Base-by-base conservation (phyloP, 2,888 invertebrate genomes). In the Cerastis rubricosa region DNA sequence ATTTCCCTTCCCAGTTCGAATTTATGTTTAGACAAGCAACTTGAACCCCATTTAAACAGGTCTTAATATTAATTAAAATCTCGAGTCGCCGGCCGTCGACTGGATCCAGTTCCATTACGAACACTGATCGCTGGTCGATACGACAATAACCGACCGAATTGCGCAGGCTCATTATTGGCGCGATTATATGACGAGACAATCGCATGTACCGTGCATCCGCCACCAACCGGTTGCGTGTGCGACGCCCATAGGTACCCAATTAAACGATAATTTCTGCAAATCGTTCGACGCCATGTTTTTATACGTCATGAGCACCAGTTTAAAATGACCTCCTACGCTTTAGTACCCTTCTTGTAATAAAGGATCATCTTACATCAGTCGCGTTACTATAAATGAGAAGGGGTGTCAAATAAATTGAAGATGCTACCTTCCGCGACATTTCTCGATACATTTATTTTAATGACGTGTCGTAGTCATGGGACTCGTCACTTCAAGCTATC, bases 211-310 rank as follows among this genome's bases (percentile, higher is more conserved):
- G 78, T 64, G 65, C 74, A 83, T 85, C 81, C 87, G 75, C 68
- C 72, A 64, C 19, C 9, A 40, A 86, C 86, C 80, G 83, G 86
- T 86, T 85, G 78, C 74, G 81, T 74, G 49, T 69, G 80, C 80
- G 85, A 85, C 86, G 86, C 87, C 84, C 86, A 86, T 88, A 57
- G 14, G 57, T 57, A 85, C 79, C 88, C 90, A 92, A 93, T 92
- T 91, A 92, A 87, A 89, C 77, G 85, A 84, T 87, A 90, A 92
- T 93, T 90, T 92, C 91, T 90, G 90, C 90, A 91, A 91, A 89
- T 87, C 86, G 76, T 82, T 80, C 65, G 73, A 73, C 82, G 76
- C 68, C 81, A 80, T 81, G 83, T 87, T 90, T 90, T 87, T 87
- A 83, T 78, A 65, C 64, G 47, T 29, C n/a, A 7, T 47, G 0